Base-by-base conservation (phyloP, 2,797 vertebrate species). In the Gymnoscopelus braueri region DNA sequence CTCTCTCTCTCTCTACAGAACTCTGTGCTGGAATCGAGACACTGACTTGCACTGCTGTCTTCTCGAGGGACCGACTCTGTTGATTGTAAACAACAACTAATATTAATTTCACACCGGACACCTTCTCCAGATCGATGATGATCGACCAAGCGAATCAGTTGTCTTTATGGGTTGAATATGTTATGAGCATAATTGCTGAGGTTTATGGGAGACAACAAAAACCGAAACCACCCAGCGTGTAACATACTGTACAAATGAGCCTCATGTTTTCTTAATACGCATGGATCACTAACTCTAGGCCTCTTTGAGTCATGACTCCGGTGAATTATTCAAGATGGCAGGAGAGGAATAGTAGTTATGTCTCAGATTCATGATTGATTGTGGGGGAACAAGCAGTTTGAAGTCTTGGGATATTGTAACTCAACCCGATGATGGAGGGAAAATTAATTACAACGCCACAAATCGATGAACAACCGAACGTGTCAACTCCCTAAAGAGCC, bases 401-500 rank as follows among this genome's bases (percentile, higher is more conserved):
- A 72, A 84, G 79, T 91, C 81, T 84, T 78, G 62, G 83, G 90
- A 90, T 91, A 89, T 90, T 90, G 88, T 89, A 89, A 90, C 84
- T 83, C 78, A 77, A 84, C 82, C 86, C 35, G 74, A 58, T 86
- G 88, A 89, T 78, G 76, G 79, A 75, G 80, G 71, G 87, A 88
- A 92, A 93, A 92, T 93, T 91, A 93, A 93, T 93, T 92, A 92
- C 89, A 91, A 90, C 84, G 78, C 85, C 85, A 77, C 89, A 87
- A 89, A 93, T 93, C 91, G 86, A 93, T 92, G 84, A 80, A 91
- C 90, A 91, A 84, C 78, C 81, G 82, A 87, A 91, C 82, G 89
- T 91, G 87, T 89, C 90, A 84, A 85, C 78, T 89, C 89, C 88
- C 88, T 74, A 79, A 88, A 91, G 88, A 87, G 80, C 82, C 49